phyloP scores from a whole-genome alignment of 1,140 invertebrate species.

The Tigriopus japonicus region DNA sequence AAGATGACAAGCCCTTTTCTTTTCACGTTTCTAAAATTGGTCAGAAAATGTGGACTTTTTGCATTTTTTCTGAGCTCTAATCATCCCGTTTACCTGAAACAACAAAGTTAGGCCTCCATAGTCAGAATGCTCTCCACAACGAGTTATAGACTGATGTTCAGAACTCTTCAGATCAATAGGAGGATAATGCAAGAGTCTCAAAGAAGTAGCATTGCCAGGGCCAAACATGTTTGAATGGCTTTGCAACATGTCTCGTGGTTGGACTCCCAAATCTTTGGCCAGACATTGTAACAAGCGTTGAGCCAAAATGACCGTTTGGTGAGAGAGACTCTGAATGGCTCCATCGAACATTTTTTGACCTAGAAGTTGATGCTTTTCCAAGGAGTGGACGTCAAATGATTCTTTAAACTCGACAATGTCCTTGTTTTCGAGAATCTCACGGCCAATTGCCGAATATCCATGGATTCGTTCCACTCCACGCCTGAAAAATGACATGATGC shows the following conservation, averaged over 20 bases:
- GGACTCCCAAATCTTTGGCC: neutral
- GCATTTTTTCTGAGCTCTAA: too few relatives aligned
- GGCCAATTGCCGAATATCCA: neutral
- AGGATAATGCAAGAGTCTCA: slow-evolving; percentile 16
- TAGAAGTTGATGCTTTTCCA: neutral
- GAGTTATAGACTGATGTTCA: neutral
- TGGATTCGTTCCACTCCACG: neutral
- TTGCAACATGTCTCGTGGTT: neutral
- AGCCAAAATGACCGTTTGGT: neutral
- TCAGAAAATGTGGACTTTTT: too few relatives aligned
- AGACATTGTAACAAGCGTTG: neutral
- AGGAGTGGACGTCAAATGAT: neutral
- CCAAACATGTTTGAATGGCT: slow-evolving; percentile 1
- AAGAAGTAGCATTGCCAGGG: neutral
- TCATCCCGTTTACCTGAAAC: slow-evolving; percentile 16
- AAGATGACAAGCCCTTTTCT: too few relatives aligned
- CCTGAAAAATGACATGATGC: neutral
- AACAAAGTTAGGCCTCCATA: slow-evolving; percentile 16
- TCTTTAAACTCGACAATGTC: slow-evolving; percentile 1
- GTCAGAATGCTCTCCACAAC: slow-evolving; percentile 16
- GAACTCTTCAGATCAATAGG: neutral
- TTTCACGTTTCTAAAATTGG: too few relatives aligned
- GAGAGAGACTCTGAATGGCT: neutral
- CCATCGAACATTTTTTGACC: neutral
- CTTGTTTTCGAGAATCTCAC: neutral